phyloP scores from a whole-genome alignment of 2,888 invertebrate genomes.

The Drosophila paramelanica region DNA sequence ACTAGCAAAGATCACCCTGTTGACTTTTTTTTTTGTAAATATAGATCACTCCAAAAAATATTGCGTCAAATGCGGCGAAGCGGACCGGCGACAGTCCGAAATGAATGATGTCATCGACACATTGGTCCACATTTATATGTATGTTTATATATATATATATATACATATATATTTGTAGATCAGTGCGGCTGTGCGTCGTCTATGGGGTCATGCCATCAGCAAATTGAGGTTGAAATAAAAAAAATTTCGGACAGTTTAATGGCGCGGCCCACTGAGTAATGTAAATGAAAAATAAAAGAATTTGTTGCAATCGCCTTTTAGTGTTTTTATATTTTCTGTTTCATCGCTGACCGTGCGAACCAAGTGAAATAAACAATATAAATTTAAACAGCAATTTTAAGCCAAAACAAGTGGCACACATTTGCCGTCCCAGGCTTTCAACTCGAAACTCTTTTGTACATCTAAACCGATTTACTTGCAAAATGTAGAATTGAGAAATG shows the following conservation, averaged over 20 bases:
- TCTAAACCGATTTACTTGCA: too few species aligned
- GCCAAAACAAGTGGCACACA: conserved; percentile 56
- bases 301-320: conserved; percentile 39
- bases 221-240: conserved; percentile 76
- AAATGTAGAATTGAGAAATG: too few species aligned
- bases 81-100: conserved; percentile 16
- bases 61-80: conserved; percentile 61
- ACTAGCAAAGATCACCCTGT: conserved; percentile 30
- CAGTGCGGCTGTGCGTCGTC: conserved; percentile 49
- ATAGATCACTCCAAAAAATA: conserved; percentile 56
- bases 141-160: conserved; percentile 6
- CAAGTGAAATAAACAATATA: not conserved
- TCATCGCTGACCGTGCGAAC: conserved; percentile 21
- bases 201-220: conserved; percentile 71
- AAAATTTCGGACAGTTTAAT: conserved; percentile 68
- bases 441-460: too few species aligned
- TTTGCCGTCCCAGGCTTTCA: too few species aligned
- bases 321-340: conserved; percentile 16
- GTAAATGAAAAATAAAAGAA: conserved; percentile 40
- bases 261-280: conserved; percentile 43
- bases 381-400: conserved; percentile 41
- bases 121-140: conserved; percentile 62
- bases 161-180: conserved; percentile 26
- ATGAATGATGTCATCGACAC: conserved; percentile 72
- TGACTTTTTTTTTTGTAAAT: conserved; percentile 49